Evolutionary conservation across 2,797 vertebrate genomes (phyloP), one percentile per base, ranked within the genome.

Genomic region (Lepidocolaptes lacrymiger): DNA sequence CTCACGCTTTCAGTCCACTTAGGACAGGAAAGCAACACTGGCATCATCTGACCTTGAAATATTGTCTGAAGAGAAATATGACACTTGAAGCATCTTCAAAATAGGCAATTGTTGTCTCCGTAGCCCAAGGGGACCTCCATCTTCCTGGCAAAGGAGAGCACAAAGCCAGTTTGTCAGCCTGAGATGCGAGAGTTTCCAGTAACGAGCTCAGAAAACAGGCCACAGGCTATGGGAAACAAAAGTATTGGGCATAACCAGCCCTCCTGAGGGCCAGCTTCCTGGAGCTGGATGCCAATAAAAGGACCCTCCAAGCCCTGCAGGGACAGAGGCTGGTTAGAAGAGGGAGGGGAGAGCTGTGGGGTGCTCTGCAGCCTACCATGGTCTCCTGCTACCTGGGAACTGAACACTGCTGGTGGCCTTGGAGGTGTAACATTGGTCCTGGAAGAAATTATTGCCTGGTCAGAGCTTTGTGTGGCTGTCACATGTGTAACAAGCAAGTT

Each of bases 1-100:
- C 0, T 0, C 19, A 17, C 17, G 27, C 32, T 77, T 83, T 83
- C 74, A 66, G 81, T 64, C 49, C 49, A 67, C 30, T 58, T 56
- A 83, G 32, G 48, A 32, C 22, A 64, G 86, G n/a, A 59, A 62
- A 89, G 63, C 6, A 83, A 88, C 0, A 0, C 30, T 58, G 48
- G 71, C 36, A 91, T 62, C 68, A n/a, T 44, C 68, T 89, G 72
- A 94, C 75, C 62, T 83, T 58, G 72, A 64, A 91, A 89, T 52
- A 54, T n/a, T 26, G 44, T 55, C 61, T 71, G 34, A 81, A 89
- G 58, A 85, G 72, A 92, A 85, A 78, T 48, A 46, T 7, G 9
- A 55, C 76, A 37, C 22, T 22, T 49, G 44, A 69, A 89, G 43
- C n/a, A 19, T 41, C 61, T 88, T 93, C 62, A 62, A 77, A 82